Evolutionary conservation across 1,140 invertebrate genomes (phyloP).

Genomic region (Colletes gigas): DNA sequence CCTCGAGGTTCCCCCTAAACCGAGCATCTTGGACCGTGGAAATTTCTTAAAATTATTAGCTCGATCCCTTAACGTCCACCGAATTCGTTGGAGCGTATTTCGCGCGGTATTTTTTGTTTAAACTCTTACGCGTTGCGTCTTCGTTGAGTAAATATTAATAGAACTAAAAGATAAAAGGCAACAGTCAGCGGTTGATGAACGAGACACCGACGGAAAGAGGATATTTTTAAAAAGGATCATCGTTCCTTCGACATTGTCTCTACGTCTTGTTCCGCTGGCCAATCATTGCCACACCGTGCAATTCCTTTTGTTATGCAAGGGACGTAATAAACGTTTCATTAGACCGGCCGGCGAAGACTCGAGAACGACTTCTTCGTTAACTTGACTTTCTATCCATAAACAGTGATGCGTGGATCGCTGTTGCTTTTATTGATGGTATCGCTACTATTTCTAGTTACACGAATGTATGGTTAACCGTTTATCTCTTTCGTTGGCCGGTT

Average conservation of each 20-base stretch:
- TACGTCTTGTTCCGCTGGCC: background rate
- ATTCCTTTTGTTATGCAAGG: constrained; percentile 9
- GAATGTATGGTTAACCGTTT: constrained; percentile 37
- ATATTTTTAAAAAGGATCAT: background rate
- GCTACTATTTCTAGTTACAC: constrained; percentile 18
- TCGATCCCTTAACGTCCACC: too few species aligned
- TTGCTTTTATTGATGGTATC: constrained; percentile 36
- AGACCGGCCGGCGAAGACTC: constrained; percentile 1
- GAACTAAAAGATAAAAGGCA: too few species aligned
- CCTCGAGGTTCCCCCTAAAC: background rate
- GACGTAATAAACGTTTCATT: constrained; percentile 13
- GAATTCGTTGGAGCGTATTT: too few species aligned
- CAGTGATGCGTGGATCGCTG: constrained; percentile 4
- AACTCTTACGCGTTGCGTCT: too few species aligned
- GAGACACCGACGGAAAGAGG: too few species aligned
- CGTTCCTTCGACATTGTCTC: background rate
- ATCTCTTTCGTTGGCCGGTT: constrained; percentile 44
- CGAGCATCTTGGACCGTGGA: background rate
- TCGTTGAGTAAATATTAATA: too few species aligned
- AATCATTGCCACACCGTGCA: background rate
- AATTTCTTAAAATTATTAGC: background rate
- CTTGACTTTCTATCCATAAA: constrained; percentile 15
- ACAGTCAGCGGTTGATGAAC: too few species aligned
- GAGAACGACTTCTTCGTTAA: constrained; percentile 15
- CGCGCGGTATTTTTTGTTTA: background rate